These are phyloP conservation scores for Atractosteus spatula DNA, from an alignment of 2,113 vertebrate genomes.

Conservation along the genomic window DNA sequence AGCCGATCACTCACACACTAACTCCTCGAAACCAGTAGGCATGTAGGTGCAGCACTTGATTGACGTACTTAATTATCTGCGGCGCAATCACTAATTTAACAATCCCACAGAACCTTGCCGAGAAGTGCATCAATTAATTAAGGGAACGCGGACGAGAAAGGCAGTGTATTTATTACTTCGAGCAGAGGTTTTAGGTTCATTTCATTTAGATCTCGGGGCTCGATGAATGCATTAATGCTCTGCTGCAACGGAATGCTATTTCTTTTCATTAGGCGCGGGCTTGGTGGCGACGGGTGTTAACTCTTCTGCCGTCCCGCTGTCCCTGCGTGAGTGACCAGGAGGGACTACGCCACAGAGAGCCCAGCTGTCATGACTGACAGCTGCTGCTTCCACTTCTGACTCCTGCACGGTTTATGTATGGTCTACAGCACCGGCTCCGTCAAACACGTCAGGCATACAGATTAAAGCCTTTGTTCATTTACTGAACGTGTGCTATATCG, in stretches of 20 bases:
- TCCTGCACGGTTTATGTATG: no score
- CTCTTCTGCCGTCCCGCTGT: neutral
- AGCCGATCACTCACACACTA: constrained; percentile 10
- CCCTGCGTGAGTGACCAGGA: neutral
- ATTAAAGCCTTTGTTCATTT: no score
- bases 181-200: constrained; percentile 19
- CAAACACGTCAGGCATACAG: no score
- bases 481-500: no score
- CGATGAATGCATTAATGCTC: neutral
- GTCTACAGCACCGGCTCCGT: no score
- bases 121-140: constrained; percentile 46
- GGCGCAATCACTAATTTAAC: constrained; percentile 46
- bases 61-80: constrained; percentile 47
- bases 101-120: constrained; percentile 29
- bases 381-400: no score
- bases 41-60: constrained; percentile 29
- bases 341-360: no score
- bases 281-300: neutral
- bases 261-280: neutral
- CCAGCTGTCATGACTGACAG: no score
- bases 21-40: neutral
- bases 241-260: constrained; percentile 3
- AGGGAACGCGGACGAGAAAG: constrained; percentile 24
- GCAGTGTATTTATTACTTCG: constrained; percentile 17
- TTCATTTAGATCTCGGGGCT: constrained; percentile 25